Evolutionary conservation across 2,888 invertebrate genomes (phyloP).

Genomic region (Stenichneumon culpator): DNA sequence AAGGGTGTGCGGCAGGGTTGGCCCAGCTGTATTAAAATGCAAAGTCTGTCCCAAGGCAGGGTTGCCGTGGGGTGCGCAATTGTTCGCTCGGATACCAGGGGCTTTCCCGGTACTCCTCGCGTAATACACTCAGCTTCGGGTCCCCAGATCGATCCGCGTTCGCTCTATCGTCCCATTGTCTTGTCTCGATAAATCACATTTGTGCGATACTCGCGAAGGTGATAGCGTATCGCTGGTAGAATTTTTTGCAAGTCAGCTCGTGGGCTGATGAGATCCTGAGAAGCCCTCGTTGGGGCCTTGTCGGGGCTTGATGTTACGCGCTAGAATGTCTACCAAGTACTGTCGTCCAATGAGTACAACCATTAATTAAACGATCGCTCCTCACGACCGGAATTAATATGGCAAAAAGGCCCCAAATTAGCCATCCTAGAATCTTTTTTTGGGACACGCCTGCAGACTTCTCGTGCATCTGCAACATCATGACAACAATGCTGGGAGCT

Average conservation of each 20-base stretch:
- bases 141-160: neutral
- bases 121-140: constrained; percentile 3
- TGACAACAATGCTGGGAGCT: neutral
- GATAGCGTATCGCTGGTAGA: neutral
- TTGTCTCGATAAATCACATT: neutral
- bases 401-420: too few species aligned
- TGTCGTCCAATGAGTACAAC: too few species aligned
- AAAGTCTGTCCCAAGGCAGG: constrained; percentile 38
- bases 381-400: too few species aligned
- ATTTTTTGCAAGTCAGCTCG: too few species aligned
- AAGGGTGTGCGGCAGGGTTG: constrained; percentile 13
- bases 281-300: too few species aligned
- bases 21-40: constrained; percentile 36
- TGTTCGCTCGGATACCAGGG: constrained; percentile 20
- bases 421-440: too few species aligned
- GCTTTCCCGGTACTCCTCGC: constrained; percentile 1
- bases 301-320: too few species aligned
- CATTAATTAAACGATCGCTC: too few species aligned
- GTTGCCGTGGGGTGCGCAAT: constrained; percentile 35
- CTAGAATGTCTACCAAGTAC: too few species aligned
- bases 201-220: neutral
- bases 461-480: neutral
- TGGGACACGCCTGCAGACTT: neutral
- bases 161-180: neutral
- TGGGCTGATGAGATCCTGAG: too few species aligned